Percentiles rank a stretch among this genome's conserved stretches.
These are phyloP conservation scores for Amblyraja radiata DNA, from an alignment of 2,797 vertebrate species.

Conservation along the genomic window DNA sequence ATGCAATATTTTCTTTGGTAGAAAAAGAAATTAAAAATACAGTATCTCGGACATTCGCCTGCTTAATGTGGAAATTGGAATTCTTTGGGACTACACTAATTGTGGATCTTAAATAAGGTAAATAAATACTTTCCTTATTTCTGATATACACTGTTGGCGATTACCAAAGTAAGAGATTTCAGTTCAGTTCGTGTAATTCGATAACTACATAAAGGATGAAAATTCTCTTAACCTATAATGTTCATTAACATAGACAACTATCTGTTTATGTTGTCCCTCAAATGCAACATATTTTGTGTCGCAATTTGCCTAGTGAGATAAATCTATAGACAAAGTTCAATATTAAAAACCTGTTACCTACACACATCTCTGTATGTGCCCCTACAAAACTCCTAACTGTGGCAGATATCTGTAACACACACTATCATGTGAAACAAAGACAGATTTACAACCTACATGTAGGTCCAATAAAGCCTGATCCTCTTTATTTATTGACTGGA, in stretches of 20 bases:
- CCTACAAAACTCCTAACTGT: neutral
- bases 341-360: neutral
- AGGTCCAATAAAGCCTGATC: neutral
- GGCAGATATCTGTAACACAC: neutral
- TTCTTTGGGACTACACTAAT: slow-evolving; percentile 18
- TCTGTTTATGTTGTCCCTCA: neutral
- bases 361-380: neutral
- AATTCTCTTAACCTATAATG: neutral
- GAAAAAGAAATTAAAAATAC: slow-evolving; percentile 36
- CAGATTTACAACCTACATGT: neutral
- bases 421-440: neutral
- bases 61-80: slow-evolving; percentile 25
- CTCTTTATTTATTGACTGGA: neutral
- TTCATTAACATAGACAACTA: neutral
- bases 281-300: neutral
- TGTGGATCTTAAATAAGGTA: neutral
- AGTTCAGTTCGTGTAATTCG: neutral
- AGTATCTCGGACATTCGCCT: slow-evolving; percentile 13
- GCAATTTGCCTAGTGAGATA: neutral
- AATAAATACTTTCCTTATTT: slow-evolving; percentile 9
- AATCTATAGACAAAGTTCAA: neutral
- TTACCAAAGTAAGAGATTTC: neutral
- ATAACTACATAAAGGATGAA: neutral
- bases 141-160: neutral
- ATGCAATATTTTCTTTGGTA: slow-evolving; percentile 34